phyloP scores from a whole-genome alignment of 2,113 vertebrate species.

The Austrofundulus limnaeus region DNA sequence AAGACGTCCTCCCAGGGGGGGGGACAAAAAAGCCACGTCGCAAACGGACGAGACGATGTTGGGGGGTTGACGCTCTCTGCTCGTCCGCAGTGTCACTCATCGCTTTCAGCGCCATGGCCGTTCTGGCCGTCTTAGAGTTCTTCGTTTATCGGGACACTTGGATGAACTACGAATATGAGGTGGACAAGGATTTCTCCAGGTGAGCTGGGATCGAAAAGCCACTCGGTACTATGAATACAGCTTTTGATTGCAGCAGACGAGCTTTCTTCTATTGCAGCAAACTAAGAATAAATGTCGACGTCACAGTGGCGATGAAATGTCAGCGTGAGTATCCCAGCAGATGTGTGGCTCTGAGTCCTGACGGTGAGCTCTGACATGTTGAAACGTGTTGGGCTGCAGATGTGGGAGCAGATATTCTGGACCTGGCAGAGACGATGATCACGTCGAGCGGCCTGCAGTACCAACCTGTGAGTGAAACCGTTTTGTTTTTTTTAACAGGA shows the following conservation, averaged over 20 bases:
- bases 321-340: conserved; percentile 86
- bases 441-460: conserved; percentile 91
- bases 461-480: conserved; percentile 90
- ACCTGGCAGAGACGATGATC: conserved; percentile 97
- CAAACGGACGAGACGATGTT: no score
- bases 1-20: background rate
- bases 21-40: background rate
- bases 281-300: conserved; percentile 94
- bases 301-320: conserved; percentile 97
- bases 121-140: conserved; percentile 92
- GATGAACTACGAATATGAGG: conserved; percentile 98
- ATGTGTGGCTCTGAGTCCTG: background rate
- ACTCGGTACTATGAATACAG: no score
- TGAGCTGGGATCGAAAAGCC: conserved; percentile 45
- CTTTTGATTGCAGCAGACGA: background rate
- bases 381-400: conserved; percentile 68
- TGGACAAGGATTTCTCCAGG: conserved; percentile 97
- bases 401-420: conserved; percentile 94
- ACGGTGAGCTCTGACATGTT: background rate
- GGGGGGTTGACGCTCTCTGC: background rate
- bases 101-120: conserved; percentile 89
- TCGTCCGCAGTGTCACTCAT: conserved; percentile 86
- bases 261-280: conserved; percentile 81
- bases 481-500: no score
- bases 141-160: conserved; percentile 93